A percentile compares a stretch with the other conserved stretches of the same genome.
phyloP scores from a whole-genome alignment of 2,888 invertebrate genomes.

The Melieria omissa region DNA sequence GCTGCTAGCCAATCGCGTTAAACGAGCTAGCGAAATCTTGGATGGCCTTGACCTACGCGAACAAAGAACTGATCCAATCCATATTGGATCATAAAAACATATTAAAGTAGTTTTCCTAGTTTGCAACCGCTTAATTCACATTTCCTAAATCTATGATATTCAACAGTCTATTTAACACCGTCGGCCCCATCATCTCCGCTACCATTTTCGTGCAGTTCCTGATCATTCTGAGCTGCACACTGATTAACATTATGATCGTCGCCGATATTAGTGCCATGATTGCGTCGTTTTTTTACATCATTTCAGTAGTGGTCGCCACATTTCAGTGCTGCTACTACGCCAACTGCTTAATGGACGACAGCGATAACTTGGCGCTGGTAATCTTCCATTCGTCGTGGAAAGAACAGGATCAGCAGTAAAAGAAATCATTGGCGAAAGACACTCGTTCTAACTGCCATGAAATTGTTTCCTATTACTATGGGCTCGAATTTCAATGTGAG shows the following conservation, averaged over 20 bases:
- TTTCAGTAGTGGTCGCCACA: constrained; percentile 41
- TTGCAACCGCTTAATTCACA: too few relatives aligned
- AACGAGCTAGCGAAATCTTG: background rate
- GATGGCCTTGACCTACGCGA: background rate
- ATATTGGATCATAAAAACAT: too few relatives aligned
- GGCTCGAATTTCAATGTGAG: constrained; percentile 49
- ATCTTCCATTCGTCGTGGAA: constrained; percentile 47
- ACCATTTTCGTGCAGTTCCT: constrained; percentile 50
- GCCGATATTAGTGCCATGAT: constrained; percentile 38
- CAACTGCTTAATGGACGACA: constrained; percentile 41
- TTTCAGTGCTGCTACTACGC: constrained; percentile 46
- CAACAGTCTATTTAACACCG: constrained; percentile 28
- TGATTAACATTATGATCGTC: constrained; percentile 47
- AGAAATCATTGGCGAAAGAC: constrained; percentile 39
- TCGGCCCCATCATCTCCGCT: constrained; percentile 37
- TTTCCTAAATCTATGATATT: constrained; percentile 16
- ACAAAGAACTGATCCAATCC: background rate
- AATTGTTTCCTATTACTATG: constrained; percentile 47
- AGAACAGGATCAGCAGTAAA: constrained; percentile 34
- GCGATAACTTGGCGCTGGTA: constrained; percentile 35
- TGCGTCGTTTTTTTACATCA: constrained; percentile 42
- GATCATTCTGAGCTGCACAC: constrained; percentile 37
- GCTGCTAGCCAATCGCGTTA: constrained; percentile 46
- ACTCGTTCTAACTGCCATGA: constrained; percentile 42
- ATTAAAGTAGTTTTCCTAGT: too few relatives aligned